phyloP scores from a whole-genome alignment of 2,888 invertebrate species.

The Hedychridium roseum region DNA sequence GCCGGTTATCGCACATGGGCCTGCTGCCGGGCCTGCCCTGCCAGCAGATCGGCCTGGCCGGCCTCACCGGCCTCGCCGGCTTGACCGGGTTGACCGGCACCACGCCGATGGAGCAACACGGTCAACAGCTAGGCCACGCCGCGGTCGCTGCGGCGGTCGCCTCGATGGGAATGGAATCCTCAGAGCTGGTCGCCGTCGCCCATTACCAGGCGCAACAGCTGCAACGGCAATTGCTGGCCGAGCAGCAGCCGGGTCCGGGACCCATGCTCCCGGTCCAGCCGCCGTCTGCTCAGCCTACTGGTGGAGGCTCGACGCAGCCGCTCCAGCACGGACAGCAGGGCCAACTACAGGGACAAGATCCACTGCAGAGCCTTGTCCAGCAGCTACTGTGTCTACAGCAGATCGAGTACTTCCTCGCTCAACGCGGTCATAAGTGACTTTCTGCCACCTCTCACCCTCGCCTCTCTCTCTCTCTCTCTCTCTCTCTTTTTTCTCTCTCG shows the following conservation, averaged over 20 bases:
- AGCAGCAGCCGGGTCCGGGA: slow-evolving; percentile 36
- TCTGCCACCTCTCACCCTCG: neutral
- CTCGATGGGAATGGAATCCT: slow-evolving; percentile 52
- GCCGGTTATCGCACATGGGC: slow-evolving; percentile 47
- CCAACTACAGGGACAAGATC: slow-evolving; percentile 50
- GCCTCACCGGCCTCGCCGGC: slow-evolving; percentile 20
- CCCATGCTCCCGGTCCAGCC: slow-evolving; percentile 33
- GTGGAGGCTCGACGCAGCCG: slow-evolving; percentile 53
- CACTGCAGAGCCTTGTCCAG: slow-evolving; percentile 60
- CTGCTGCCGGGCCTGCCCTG: slow-evolving; percentile 41
- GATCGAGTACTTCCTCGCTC: slow-evolving; percentile 56
- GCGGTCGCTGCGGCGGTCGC: slow-evolving; percentile 34
- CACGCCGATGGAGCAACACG: slow-evolving; percentile 43
- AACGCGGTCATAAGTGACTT: slow-evolving; percentile 53
- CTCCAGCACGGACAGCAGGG: slow-evolving; percentile 50
- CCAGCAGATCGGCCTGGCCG: slow-evolving; percentile 29
- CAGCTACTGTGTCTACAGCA: slow-evolving; percentile 57
- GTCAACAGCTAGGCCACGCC: slow-evolving; percentile 37
- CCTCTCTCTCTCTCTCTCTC: neutral
- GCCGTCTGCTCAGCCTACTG: slow-evolving; percentile 47
- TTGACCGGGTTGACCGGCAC: too few relatives aligned
- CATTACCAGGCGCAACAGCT: slow-evolving; percentile 49
- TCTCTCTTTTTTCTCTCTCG: neutral
- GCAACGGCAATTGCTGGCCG: slow-evolving; percentile 45
- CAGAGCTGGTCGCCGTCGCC: slow-evolving; percentile 47